Conservation (phyloP, 2,113 vertebrate genomes). For the Dendropsophus ebraccatus region DNA sequence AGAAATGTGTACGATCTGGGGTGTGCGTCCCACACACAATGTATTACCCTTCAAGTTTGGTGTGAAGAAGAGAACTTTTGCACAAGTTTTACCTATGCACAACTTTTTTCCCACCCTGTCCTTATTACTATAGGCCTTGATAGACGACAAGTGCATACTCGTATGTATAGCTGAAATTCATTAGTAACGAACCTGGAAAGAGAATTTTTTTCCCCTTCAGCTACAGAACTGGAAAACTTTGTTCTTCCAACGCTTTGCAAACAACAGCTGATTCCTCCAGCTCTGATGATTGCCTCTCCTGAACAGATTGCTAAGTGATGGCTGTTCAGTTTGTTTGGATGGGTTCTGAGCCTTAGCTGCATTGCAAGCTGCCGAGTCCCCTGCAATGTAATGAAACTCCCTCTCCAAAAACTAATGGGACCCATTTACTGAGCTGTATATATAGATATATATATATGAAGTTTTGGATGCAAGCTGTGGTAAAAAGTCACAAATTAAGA, state of each 20-base stretch:
- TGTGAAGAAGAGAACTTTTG: background rate
- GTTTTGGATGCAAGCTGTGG: no score
- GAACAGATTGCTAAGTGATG: conserved; percentile 51
- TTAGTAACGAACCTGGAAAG: conserved; percentile 16
- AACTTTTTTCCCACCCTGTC: background rate
- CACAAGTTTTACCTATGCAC: no score
- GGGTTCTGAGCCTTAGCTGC: conserved; percentile 5
- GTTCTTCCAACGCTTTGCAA: conserved; percentile 40
- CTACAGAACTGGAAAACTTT: conserved; percentile 40
- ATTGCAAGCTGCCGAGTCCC: background rate
- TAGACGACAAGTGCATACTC: background rate
- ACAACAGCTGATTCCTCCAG: conserved; percentile 43
- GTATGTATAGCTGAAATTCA: no score
- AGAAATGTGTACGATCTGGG: background rate
- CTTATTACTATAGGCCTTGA: background rate
- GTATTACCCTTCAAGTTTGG: background rate
- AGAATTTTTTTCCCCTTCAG: background rate
- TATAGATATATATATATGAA: no score
- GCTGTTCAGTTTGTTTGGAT: conserved; percentile 44
- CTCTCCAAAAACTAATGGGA: background rate
- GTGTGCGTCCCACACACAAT: background rate
- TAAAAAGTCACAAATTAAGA: no score
- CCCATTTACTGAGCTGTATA: no score
- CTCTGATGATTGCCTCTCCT: conserved; percentile 28
- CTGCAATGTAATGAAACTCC: background rate